Evolutionary conservation across 2,888 invertebrate species (phyloP), one percentile per base, ranked within the genome.

Genomic region (Elysia crispata): DNA sequence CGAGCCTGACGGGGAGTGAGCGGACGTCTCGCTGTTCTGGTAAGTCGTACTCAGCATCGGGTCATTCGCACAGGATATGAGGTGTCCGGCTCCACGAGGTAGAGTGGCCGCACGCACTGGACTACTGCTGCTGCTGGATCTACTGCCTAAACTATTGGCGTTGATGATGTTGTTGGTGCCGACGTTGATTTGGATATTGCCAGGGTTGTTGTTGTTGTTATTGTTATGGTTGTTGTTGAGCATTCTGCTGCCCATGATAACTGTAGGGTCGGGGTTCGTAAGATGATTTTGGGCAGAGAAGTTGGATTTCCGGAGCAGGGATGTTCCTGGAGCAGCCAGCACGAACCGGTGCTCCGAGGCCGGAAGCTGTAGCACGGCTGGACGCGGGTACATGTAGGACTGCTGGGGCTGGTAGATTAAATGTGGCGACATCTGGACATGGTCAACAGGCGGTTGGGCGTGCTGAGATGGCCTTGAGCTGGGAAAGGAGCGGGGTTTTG

Each of bases 41-140:
- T 79, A 79, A 6, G 72, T 79, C 18, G 41, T 11, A 6, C 69
- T 33, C 15, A 79, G 41, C 79, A 79, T 79, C 20, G 79, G 79
- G 57, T 79, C 79, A 28, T 75, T 75, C 28, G 74, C 79, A 6
- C 74, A 75, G 50, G 75, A 75, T 67, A 79, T 79, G 8, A 70
- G 74, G 54, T 74, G 79, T 28, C 79, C 79, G 1, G 75, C 79
- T 1, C 79, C 79, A 60, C 66, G 66, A 0, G 79, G 79, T 13
- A 79, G 31, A 25, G 50, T 74, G 1, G 67, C 67, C 41, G 41
- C 41, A 3, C 41, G 41, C 5, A 11, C 41, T 3, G 41, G 41
- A 11, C 41, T 41, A 41, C 41, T 41, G 3, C 5, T 41, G 41
- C 5, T 41, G 41, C 5, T 11, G 41, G 41, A 41, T 41, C 41